Conservation (phyloP, 2,888 invertebrate species). For the Callinectes sapidus region DNA sequence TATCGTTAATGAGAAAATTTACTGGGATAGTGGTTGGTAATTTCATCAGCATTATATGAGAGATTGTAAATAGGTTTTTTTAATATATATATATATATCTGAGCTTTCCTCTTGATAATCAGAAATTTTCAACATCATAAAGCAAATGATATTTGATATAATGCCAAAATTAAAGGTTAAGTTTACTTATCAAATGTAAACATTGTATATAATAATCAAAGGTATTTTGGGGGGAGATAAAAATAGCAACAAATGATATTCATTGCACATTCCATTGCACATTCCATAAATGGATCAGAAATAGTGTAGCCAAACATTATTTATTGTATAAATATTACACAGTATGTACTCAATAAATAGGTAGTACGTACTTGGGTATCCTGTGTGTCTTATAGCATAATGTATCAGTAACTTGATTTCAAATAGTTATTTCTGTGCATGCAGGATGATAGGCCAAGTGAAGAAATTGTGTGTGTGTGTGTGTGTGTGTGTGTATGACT, state of each 20-base stretch:
- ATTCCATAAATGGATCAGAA: slow-evolving; percentile 4
- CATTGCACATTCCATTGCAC: slow-evolving; percentile 20
- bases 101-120: background rate
- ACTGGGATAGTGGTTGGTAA: background rate
- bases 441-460: background rate
- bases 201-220: slow-evolving; percentile 18
- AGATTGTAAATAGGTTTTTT: background rate
- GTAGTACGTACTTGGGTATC: slow-evolving; percentile 16
- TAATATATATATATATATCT: background rate
- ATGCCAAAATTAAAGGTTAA: background rate
- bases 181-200: background rate
- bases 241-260: background rate
- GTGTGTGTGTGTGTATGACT: background rate
- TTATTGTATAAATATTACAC: slow-evolving; percentile 14
- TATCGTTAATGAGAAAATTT: background rate
- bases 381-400: slow-evolving; percentile 29
- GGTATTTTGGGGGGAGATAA: background rate
- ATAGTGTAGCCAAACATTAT: background rate
- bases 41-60: background rate
- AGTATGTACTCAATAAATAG: background rate
- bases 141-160: background rate
- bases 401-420: background rate
- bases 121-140: background rate
- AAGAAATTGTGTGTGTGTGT: background rate
- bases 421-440: background rate